phyloP scores from a whole-genome alignment of 1,140 invertebrate species.

The Lordiphosa mommai region DNA sequence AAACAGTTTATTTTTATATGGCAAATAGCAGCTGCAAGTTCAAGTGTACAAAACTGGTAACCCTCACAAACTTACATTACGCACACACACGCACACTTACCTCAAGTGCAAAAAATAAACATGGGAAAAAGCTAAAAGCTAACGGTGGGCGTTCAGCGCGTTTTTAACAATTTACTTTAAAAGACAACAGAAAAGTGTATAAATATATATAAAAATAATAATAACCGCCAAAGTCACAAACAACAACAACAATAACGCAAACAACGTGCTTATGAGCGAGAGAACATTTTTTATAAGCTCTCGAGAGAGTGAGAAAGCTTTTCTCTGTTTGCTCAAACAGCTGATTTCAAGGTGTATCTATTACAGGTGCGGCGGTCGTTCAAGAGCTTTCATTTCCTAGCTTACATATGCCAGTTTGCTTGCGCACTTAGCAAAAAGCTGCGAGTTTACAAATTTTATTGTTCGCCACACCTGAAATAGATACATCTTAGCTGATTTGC shows the following conservation, averaged over 20 bases:
- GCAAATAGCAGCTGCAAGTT: slow-evolving; percentile 57
- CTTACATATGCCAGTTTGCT: too few species aligned
- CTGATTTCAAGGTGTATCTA: too few species aligned
- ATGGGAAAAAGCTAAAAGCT: slow-evolving; percentile 17
- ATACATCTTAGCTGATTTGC: too few species aligned
- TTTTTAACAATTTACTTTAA: slow-evolving; percentile 53
- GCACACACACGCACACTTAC: slow-evolving; percentile 3
- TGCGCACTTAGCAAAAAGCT: too few species aligned
- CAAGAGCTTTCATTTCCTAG: too few species aligned
- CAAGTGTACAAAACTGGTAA: slow-evolving; percentile 60
- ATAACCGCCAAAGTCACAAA: slow-evolving; percentile 28
- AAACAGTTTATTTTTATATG: slow-evolving; percentile 69
- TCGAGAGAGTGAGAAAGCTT: slow-evolving; percentile 13
- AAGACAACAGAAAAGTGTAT: slow-evolving; percentile 19
- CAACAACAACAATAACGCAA: slow-evolving; percentile 12
- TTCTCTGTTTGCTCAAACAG: slow-evolving; percentile 10
- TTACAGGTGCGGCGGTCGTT: too few species aligned
- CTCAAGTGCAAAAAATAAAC: slow-evolving; percentile 11
- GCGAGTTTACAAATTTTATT: too few species aligned
- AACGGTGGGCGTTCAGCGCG: slow-evolving; percentile 53
- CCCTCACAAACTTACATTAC: slow-evolving; percentile 54
- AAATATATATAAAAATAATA: slow-evolving; percentile 42
- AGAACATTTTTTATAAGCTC: neutral
- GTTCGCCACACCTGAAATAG: too few species aligned
- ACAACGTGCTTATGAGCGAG: slow-evolving; percentile 44